Conservation (phyloP, 2,888 invertebrate species). For the Oligia fasciuncula region DNA sequence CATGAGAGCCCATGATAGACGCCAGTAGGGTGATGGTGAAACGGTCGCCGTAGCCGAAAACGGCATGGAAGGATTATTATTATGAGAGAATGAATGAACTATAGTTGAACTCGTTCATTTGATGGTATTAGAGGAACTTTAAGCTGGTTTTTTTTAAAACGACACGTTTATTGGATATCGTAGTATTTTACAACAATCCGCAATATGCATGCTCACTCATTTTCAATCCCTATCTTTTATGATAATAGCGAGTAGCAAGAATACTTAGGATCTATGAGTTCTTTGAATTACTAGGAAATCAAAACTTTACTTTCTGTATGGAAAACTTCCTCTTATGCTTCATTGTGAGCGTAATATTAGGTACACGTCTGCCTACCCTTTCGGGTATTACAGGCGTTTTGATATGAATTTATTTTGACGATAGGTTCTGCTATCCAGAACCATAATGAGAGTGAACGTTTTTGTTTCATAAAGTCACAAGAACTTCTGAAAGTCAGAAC, state of each 20-base stretch:
- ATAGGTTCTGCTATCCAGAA: too few species aligned
- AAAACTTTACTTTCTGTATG: neutral
- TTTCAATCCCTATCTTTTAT: neutral
- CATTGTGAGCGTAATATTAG: neutral
- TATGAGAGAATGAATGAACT: slow-evolving; percentile 18
- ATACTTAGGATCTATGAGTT: neutral
- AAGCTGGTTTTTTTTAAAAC: neutral
- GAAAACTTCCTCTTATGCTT: neutral
- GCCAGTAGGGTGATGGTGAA: too few species aligned
- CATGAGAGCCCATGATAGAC: too few species aligned
- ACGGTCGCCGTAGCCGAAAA: too few species aligned
- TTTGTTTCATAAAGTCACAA: neutral
- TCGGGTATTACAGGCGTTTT: neutral
- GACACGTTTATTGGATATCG: neutral
- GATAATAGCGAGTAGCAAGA: neutral
- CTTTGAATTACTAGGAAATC: neutral
- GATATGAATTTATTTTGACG: neutral
- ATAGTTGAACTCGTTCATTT: slow-evolving; percentile 13
- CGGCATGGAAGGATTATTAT: too few species aligned
- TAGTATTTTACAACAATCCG: neutral
- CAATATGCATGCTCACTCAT: neutral
- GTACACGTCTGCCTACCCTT: neutral
- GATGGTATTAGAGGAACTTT: neutral
- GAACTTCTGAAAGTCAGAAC: neutral
- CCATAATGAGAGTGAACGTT: too few species aligned